Evolutionary conservation across 2,797 vertebrate genomes (phyloP), one percentile per base, ranked within the genome.

Genomic region (Hafferia zeledoni): DNA sequence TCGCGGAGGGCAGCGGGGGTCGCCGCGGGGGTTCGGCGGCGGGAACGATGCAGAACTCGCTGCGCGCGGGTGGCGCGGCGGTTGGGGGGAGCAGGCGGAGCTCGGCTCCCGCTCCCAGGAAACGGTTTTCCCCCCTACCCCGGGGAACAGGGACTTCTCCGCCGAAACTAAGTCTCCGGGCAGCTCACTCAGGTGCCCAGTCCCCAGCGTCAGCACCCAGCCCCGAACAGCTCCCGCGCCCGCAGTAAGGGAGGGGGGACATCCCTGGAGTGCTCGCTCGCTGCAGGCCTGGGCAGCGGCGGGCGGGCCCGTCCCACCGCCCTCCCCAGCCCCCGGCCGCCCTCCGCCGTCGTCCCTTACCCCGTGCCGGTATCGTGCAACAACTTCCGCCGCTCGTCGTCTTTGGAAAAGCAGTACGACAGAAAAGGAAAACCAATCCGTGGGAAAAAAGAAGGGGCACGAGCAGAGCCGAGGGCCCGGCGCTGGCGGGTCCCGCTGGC

Each of bases 401-500:
- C 97, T 97, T 96, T 94, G 94, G 94, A 97, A 81, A 56, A 60
- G 25, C 47, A 14, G 65, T 17, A 27, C 59, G 28, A 20, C 37
- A 41, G 17, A 27, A 41, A n/a, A 22, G 15, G 22, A 63, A 43
- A 61, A 20, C 27, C 31, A 63, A 17, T 33, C 17, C 23, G 46
- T 25, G 11, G 6, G 16, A 13, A 20, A 9, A 6, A 41, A 28
- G 12, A 27, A 44, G 35, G 18, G 17, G 60, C 11, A 13, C 4
- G 17, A 25, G 9, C 37, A 41, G 59, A 27, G 37, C 18, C 27
- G 37, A 28, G 15, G 20, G 30, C 16, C 22, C 24, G 30, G 19
- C 18, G 31, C 52, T 55, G 31, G 31, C 30, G 44, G 17, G n/a
- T 8, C 25, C 24, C 31, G 30, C 52, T 12, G 52, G 33, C 23